Evolutionary conservation across 1,140 invertebrate species (phyloP).

Genomic region (Magallana angulata): DNA sequence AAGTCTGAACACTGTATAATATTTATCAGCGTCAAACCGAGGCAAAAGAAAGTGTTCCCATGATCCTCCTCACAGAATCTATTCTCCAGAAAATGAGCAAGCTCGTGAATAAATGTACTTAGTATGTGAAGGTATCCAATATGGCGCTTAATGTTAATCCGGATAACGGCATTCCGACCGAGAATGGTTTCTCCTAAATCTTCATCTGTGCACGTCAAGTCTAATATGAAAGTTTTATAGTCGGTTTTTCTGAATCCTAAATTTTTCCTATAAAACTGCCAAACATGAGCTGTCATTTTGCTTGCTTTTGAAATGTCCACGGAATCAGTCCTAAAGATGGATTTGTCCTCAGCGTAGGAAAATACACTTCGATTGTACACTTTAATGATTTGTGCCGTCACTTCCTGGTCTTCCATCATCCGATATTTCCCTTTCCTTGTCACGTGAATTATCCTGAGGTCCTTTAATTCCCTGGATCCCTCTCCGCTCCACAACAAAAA

Average conservation of each 20-base stretch:
- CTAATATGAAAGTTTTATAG: neutral
- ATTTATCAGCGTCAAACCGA: neutral
- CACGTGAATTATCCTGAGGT: neutral
- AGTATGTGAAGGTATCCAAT: constrained; percentile 17
- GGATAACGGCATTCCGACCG: neutral
- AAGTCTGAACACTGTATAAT: neutral
- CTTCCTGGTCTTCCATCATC: neutral
- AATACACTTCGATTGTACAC: neutral
- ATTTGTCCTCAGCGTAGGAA: constrained; percentile 12
- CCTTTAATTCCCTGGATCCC: neutral
- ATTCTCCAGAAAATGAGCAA: constrained; percentile 12
- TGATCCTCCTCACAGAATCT: constrained; percentile 4
- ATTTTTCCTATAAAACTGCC: neutral
- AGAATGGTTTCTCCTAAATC: constrained; percentile 22
- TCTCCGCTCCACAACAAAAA: constrained; percentile 14
- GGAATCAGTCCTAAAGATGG: neutral
- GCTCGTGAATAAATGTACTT: neutral
- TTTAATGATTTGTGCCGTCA: neutral
- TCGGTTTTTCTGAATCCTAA: neutral
- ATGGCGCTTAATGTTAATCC: neutral
- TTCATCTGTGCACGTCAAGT: neutral
- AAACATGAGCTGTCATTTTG: neutral
- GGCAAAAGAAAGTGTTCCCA: neutral
- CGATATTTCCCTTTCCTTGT: neutral
- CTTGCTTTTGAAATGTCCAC: neutral